Evolutionary conservation across 2,797 vertebrate genomes (phyloP), one percentile per base, ranked within the genome.

Genomic region (Falco biarmicus): DNA sequence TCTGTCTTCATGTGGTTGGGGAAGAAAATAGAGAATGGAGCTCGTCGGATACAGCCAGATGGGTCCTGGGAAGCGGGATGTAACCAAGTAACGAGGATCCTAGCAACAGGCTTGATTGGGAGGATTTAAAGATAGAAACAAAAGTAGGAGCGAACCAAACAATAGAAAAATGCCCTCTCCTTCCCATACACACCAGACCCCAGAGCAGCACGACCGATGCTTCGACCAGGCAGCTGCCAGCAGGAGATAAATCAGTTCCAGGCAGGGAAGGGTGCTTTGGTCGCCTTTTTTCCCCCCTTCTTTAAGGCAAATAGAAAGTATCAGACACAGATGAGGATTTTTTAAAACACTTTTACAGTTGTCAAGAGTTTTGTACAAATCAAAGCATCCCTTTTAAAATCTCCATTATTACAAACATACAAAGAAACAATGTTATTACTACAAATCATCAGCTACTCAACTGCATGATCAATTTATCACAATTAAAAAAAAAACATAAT

Each of bases 341-440:
- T 97, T 92, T 65, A 97, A 94, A 96, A 96, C 96, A 96, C 97
- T 97, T 98, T 98, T 97, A 97, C 97, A 90, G 97, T 95, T 94
- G 93, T 95, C 96, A 94, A 87, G 97, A 97, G 95, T 87, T 98
- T 96, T 97, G 95, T 98, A 98, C 98, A 98, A 98, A 98, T 97
- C 94, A 94, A 97, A 96, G 97, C 96, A 66, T 95, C 97, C 95
- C 95, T 96, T 97, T 97, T 89, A 98, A 98, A 97, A 98, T 96
- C 81, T 89, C 95, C 93, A 77, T 97, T 97, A 96, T 97, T 97
- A 98, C 97, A 98, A 98, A 98, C 97, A 97, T 98, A 98, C 97
- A 98, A 98, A 98, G 97, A 89, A 97, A 98, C 79, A 39, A 97
- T 66, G 91, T 94, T 90, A 74, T 97, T 96, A 97, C 97, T 96